Conservation (phyloP, 1,140 invertebrate genomes). For the Musca domestica region DNA sequence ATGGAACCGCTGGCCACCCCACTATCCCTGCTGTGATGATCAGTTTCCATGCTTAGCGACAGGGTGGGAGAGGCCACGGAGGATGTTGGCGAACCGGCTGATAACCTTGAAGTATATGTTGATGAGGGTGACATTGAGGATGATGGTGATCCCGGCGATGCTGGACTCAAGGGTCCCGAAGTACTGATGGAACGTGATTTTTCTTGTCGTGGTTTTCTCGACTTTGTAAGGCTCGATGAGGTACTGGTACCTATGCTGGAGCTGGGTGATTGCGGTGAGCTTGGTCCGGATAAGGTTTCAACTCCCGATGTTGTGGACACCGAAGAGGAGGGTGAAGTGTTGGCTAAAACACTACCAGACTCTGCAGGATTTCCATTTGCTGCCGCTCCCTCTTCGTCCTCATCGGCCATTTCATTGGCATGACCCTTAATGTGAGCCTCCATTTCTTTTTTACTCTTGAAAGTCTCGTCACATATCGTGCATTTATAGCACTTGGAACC, state of each 20-base stretch:
- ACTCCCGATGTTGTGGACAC: slow-evolving; percentile 19
- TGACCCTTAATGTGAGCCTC: slow-evolving; percentile 88
- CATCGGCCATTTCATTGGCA: slow-evolving; percentile 63
- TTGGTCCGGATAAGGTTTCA: slow-evolving; percentile 32
- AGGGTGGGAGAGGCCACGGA: slow-evolving; percentile 27
- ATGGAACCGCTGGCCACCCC: slow-evolving; percentile 38
- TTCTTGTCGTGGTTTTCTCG: slow-evolving; percentile 39
- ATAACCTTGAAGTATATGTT: slow-evolving; percentile 27
- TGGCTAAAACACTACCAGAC: slow-evolving; percentile 23
- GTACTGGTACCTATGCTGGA: neutral
- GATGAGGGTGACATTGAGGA: slow-evolving; percentile 38
- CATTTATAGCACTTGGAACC: slow-evolving; percentile 90
- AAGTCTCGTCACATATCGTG: slow-evolving; percentile 84
- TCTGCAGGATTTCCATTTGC: slow-evolving; percentile 23
- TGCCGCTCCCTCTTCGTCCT: slow-evolving; percentile 47
- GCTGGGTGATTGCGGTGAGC: slow-evolving; percentile 46
- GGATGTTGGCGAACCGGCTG: slow-evolving; percentile 27
- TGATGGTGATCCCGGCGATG: slow-evolving; percentile 38
- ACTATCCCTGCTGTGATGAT: slow-evolving; percentile 45
- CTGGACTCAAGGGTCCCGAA: slow-evolving; percentile 29
- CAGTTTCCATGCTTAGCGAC: slow-evolving; percentile 29
- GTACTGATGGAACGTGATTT: slow-evolving; percentile 10
- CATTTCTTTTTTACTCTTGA: slow-evolving; percentile 85
- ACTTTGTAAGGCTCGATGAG: slow-evolving; percentile 28
- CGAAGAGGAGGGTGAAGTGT: slow-evolving; percentile 29